Evolutionary conservation across 2,888 invertebrate species (phyloP).

Genomic region (Dromius quadrimaculatus): DNA sequence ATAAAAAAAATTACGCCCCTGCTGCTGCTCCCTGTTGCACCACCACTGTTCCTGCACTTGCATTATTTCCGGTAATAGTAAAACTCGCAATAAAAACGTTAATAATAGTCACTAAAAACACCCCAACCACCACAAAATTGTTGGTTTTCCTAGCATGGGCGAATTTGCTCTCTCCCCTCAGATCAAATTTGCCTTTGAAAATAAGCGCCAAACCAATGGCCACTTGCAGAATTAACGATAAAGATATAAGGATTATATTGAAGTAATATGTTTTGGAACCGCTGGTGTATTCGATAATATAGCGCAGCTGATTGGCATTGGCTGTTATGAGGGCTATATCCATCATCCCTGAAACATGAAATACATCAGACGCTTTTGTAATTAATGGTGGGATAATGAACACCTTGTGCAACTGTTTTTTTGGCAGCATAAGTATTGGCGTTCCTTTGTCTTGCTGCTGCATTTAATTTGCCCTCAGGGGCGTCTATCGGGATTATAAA

Average conservation of each 20-base stretch:
- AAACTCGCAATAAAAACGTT: conserved; percentile 78
- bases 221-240: conserved; percentile 75
- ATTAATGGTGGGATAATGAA: background rate
- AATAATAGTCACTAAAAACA: conserved; percentile 77
- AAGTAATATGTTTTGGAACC: conserved; percentile 71
- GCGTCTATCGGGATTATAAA: conserved; percentile 43
- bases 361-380: background rate
- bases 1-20: no score
- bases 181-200: conserved; percentile 72
- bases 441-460: conserved; percentile 53
- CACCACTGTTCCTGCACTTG: no score
- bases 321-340: conserved; percentile 78
- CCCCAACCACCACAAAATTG: conserved; percentile 73
- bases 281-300: conserved; percentile 72
- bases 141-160: conserved; percentile 70
- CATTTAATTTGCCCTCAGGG: conserved; percentile 33
- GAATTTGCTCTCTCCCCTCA: conserved; percentile 68
- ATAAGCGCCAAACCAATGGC: conserved; percentile 73
- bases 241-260: conserved; percentile 70
- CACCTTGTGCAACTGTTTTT: conserved; percentile 72
- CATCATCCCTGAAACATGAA: conserved; percentile 71
- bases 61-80: conserved; percentile 64
- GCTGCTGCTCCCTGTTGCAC: no score
- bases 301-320: conserved; percentile 78
- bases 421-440: conserved; percentile 69